These are phyloP conservation scores for Chironex yamaguchii DNA, from an alignment of 30 jellyfish, hydroid and myxozoan species.

Conservation along the genomic window DNA sequence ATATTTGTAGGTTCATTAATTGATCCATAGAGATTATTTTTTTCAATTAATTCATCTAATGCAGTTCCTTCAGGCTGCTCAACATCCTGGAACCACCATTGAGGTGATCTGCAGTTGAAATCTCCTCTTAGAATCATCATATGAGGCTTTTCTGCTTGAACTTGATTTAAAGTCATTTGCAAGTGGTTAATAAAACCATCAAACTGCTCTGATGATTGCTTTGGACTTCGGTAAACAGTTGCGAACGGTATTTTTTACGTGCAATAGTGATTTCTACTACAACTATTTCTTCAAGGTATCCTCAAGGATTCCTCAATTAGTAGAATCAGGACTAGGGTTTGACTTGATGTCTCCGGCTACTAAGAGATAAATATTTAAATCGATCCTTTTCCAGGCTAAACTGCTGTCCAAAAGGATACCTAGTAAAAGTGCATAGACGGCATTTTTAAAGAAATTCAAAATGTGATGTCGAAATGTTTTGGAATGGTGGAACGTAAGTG, in stretches of 20 bases:
- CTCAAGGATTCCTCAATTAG: no score
- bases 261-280: conserved; percentile 37
- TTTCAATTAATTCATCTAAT: conserved; percentile 46
- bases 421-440: no score
- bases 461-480: no score
- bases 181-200: conserved; percentile 17
- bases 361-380: no score
- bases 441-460: no score
- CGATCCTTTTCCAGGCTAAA: no score
- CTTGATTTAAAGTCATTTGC: conserved; percentile 34
- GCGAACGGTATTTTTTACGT: conserved; percentile 26
- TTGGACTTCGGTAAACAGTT: conserved; percentile 35
- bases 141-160: conserved; percentile 62
- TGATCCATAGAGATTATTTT: conserved; percentile 9
- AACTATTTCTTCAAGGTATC: conserved; percentile 20
- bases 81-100: conserved; percentile 47
- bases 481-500: no score
- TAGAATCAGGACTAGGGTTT: no score
- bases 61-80: conserved; percentile 61
- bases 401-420: no score
- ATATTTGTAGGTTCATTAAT: conserved; percentile 64
- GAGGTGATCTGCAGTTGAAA: conserved; percentile 60
- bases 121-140: conserved; percentile 49
- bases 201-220: conserved; percentile 13
- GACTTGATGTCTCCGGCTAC: no score